Evolutionary conservation across 2,888 invertebrate species (phyloP), one percentile per base, ranked within the genome.

Genomic region (Silvanus unidentatus): DNA sequence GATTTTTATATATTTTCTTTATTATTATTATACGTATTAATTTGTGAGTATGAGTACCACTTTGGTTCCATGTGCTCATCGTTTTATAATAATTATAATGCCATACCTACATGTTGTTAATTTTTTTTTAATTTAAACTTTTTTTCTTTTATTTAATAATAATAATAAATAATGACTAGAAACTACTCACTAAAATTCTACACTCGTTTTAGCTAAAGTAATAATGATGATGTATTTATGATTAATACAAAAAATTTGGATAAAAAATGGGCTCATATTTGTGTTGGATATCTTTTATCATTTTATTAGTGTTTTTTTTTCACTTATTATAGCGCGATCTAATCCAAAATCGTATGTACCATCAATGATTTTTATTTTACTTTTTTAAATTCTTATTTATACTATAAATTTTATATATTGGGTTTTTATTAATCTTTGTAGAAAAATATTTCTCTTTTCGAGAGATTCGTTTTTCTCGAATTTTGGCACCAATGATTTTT

Each of bases 131-230:
- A 22, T 22, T 22, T 22, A 22, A 22, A 22, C 8, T 22, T n/a
- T n/a, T n/a, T 8, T 22, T 8, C 3, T 22, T 22, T 22, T 22
- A 22, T 22, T 22, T 22, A 22, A 22, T 22, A n/a, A n/a, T n/a
- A n/a, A n/a, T n/a, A 22, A 57, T 59, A 62, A 54, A 56, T 63
- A 60, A 64, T 64, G 58, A 62, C 64, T 64, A 62, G 55, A 57
- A 50, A 52, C 62, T 62, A 65, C 53, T 56, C 50, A 57, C 59
- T 61, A 60, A 56, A 53, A 50, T 53, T 22, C 65, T 66, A 22
- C 22, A 59, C 57, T 66, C 63, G 65, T 5, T 22, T 22, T 68
- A 66, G 67, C 67, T 69, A 69, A 66, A 67, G 66, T 65, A 62
- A 60, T 54, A 50, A 64, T 62, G 59, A 57, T 56, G 55, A 61